Evolutionary conservation across 1,140 invertebrate genomes (phyloP), one percentile per base, ranked within the genome.

Genomic region (Charaxes varanes): DNA sequence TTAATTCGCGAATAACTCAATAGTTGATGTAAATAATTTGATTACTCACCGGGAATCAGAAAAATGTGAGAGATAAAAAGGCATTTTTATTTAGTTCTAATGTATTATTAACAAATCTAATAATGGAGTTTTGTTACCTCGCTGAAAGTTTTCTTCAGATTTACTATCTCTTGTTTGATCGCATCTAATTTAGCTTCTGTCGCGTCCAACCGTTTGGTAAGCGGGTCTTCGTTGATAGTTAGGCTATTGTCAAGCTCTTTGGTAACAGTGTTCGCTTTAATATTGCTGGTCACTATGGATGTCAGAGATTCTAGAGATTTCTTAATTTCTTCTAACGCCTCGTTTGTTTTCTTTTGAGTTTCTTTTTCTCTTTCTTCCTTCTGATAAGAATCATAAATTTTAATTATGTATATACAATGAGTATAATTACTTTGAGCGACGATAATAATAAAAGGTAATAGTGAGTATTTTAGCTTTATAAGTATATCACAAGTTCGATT

Each of bases 261-360:
- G 3, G 87, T 43, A 0, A 32, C 32, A 8, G 36, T 38, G 8
- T 22, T 48, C 41, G 60, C 42, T 56, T 85, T 62, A 55, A 67
- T 26, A 46, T 63, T 62, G 66, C 64, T 58, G 6, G 33, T 47
- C 5, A 71, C 51, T 4, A 52, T 50, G 2, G 54, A 37, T 0
- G 70, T 72, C 24, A 89, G 87, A 12, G 81, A 67, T 13, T 88
- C 85, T 43, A 93, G 62, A 33, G 88, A 87, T 41, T 85, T 88
- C 61, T 91, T 87, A 43, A 93, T 86, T 16, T 88, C 86, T 23
- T 90, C 88, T 6, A 93, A 74, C 3, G 85, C 85, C 47, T 92
- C 90, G 22, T 86, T 84, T 0, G 89, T 89, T 57, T 91, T 91
- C 40, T 91, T 88, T 36, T 91, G 82, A 45, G 92, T 90, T 11